Evolutionary conservation across 1,140 invertebrate genomes (phyloP), one percentile per base, ranked within the genome.

Genomic region (Drosophila virilis): DNA sequence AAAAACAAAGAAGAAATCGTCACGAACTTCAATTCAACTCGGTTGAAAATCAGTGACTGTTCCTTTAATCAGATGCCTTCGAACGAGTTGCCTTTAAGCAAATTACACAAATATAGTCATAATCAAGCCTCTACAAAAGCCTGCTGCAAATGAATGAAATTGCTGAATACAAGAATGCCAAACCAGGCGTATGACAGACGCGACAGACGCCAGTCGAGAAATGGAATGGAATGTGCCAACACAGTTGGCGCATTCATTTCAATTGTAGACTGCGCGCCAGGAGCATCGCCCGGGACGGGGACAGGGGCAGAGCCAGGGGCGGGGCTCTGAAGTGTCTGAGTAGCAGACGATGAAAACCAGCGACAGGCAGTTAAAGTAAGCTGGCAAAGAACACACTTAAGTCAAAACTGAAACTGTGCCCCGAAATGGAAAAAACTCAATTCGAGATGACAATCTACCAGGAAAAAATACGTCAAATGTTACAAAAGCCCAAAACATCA

Each of bases 401-500:
- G 71, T 70, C 71, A 68, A 74, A 74, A 74, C 61, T 71, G 69
- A 61, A 69, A 74, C 57, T 72, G 45, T 54, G 58, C 40, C 52
- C 32, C 43, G 8, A 62, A 77, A 67, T 73, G 62, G 58, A 67
- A 74, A 67, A 74, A 73, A 74, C 64, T 68, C 70, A 67, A 68
- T 40, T 68, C 64, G 51, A 62, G 66, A 74, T 74, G 71, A 62
- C 70, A 74, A 74, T 74, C 71, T 68, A 6, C 3, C 40, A 9
- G 42, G 38, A 58, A 54, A 45, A 33, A 12, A 62, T 64, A 42
- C 65, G 69, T 5, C 68, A 62, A 77, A 77, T 77, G 58, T 74
- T 69, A 54, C 65, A 68, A 77, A 73, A 77, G 71, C 72, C 72
- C 59, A 70, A 74, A 75, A 78, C 76, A 78, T 78, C 76, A 78